Base-by-base conservation (phyloP, 2,113 vertebrate genomes). In the Polypterus senegalus region DNA sequence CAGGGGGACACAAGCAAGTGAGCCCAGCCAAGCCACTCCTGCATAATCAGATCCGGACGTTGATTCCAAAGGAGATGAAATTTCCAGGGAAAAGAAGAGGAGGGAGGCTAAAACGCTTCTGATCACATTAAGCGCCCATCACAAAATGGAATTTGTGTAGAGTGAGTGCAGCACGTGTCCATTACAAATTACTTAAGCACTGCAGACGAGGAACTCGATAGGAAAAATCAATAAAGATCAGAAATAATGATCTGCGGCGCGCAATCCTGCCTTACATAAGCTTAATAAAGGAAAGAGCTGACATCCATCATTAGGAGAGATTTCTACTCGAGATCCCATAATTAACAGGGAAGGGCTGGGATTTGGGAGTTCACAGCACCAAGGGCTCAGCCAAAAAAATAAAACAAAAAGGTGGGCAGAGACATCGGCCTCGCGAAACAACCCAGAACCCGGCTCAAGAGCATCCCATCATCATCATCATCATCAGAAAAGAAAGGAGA, bases 91-190 rank as follows among this genome's bases (percentile, higher is more conserved):
- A 59, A 68, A 69, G 77, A 78, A 73, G 85, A 64, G 77, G 72
- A 69, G 64, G 77, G 72, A 69, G 75, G 78, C 76, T 83, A 87
- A 86, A 89, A 87, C 81, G 82, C 70, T 77, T 74, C 77, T 89
- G 83, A 89, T 88, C 84, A 80, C 76, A 89, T 91, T 90, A 89
- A 74, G 69, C 77, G 59, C 58, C 84, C 84, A 79, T 84, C 83
- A 83, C 77, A 77, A 86, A 89, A 91, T 86, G 77, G 86, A 83
- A 91, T 89, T 89, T 90, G 81, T 90, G 82, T 80, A 83, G 73
- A 86, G 80, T 86, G 85, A 89, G 86, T 79, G 80, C 70, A 84
- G 81, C 85, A 83, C 81, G 79, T 83, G 81, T 80, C 82, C 80
- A 91, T 92, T 91, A 89, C 76, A 79, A 89, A 89, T 86, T 80